A percentile compares a stretch with the other conserved stretches of the same genome.
Evolutionary conservation across 2,113 vertebrate species (phyloP).

Genomic region (Hylia prasina): DNA sequence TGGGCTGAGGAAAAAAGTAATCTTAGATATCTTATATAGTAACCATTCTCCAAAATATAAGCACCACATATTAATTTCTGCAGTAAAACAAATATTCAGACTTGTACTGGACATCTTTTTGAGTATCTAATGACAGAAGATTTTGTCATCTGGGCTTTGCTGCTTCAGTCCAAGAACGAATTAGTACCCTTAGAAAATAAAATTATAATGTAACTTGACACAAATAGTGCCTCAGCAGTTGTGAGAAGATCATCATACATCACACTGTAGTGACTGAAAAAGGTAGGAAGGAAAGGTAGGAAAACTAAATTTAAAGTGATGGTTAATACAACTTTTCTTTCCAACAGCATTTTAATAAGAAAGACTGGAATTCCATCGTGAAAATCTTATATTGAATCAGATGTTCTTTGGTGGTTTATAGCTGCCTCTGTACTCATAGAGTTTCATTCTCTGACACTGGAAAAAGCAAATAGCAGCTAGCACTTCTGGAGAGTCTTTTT

Average conservation of each 20-base stretch:
- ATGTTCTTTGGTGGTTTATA: neutral
- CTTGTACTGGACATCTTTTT: neutral
- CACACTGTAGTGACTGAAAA: neutral
- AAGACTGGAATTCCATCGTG: neutral
- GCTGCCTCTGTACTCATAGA: neutral
- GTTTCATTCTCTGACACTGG: neutral
- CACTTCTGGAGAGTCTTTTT: neutral
- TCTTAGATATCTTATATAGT: neutral
- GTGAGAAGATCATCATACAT: neutral
- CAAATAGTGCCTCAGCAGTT: neutral
- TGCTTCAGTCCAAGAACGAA: neutral
- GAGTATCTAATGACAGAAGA: neutral
- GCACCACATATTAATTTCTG: neutral
- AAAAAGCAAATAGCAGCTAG: neutral
- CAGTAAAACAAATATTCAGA: neutral
- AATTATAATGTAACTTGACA: neutral
- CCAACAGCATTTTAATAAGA: neutral
- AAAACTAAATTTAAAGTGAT: neutral
- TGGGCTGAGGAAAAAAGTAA: neutral
- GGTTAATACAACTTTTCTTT: slow-evolving; percentile 7
- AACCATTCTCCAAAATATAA: neutral
- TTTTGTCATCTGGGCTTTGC: neutral
- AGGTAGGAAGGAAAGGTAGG: neutral
- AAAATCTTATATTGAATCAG: neutral
- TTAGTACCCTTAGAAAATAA: neutral